Conservation (phyloP, 2,888 invertebrate genomes). For the Drosophila mimetica region DNA sequence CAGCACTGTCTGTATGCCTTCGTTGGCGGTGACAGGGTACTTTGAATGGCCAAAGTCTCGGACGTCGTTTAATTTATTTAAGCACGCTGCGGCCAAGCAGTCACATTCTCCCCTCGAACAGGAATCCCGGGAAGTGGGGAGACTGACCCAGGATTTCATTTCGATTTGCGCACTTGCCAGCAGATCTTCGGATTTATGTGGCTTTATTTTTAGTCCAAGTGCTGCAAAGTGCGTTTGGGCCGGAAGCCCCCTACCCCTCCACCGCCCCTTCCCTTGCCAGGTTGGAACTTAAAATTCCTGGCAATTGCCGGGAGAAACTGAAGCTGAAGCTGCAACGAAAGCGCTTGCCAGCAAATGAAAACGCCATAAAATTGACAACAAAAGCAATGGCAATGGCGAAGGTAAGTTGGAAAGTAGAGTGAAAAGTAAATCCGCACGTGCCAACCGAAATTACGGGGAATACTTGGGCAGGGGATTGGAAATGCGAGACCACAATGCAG, state of each 20-base stretch:
- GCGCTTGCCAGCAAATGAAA: conserved; percentile 35
- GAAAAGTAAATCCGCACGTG: conserved; percentile 45
- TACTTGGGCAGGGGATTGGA: conserved; percentile 5
- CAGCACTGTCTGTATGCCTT: conserved; percentile 52
- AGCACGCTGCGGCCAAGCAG: conserved; percentile 53
- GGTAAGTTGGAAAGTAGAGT: conserved; percentile 37
- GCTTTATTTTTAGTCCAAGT: conserved; percentile 45
- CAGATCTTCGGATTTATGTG: conserved; percentile 62
- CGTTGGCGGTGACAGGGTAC: conserved; percentile 43
- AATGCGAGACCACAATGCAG: conserved; percentile 38
- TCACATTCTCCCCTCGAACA: conserved; percentile 22
- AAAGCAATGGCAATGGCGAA: conserved; percentile 40
- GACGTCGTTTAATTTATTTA: conserved; percentile 53
- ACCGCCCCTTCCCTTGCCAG: too few species aligned
- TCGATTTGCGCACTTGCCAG: conserved; percentile 54
- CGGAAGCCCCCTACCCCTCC: background rate
- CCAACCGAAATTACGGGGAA: conserved; percentile 28
- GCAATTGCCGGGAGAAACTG: conserved; percentile 18
- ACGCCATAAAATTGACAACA: conserved; percentile 43
- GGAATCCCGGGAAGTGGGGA: conserved; percentile 6
- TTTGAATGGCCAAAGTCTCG: conserved; percentile 41
- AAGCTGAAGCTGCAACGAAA: conserved; percentile 28
- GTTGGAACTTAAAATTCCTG: conserved; percentile 27
- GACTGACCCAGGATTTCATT: conserved; percentile 40
- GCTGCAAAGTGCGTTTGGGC: conserved; percentile 44